phyloP scores from a whole-genome alignment of 2,113 vertebrate species.

The Pseudois nayaur region DNA sequence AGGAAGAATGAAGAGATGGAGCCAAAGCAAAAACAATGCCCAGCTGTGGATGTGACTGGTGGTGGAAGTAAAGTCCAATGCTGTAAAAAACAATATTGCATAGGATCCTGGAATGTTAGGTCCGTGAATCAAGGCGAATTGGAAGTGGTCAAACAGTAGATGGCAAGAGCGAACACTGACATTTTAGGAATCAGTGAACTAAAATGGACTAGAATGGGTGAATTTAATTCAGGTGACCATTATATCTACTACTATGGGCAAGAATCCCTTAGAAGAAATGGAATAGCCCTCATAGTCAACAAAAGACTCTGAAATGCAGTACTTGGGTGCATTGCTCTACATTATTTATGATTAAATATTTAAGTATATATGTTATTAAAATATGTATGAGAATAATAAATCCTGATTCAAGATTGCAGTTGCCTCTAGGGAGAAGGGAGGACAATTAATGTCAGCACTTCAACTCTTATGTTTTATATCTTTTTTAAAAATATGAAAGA shows the following conservation, averaged over 20 bases:
- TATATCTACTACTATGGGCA: not conserved
- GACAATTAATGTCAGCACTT: not conserved
- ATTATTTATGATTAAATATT: not conserved
- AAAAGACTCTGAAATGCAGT: not conserved
- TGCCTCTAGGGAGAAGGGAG: not conserved
- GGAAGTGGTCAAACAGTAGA: not conserved
- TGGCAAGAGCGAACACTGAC: not conserved
- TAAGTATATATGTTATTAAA: not conserved
- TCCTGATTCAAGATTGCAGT: not conserved
- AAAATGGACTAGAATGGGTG: not conserved
- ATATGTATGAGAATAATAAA: not conserved
- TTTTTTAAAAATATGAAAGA: not conserved
- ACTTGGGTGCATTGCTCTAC: not conserved
- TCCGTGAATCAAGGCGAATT: not conserved
- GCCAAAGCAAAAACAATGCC: not conserved
- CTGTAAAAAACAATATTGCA: not conserved
- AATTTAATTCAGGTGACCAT: not conserved
- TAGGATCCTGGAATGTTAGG: not conserved
- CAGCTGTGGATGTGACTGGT: not conserved
- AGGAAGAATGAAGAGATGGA: not conserved
- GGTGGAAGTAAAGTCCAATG: not conserved
- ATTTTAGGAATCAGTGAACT: not conserved
- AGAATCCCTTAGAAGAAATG: not conserved
- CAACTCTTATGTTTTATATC: not conserved
- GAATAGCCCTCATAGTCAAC: not conserved